A percentile compares a stretch with the other conserved stretches of the same genome.
Evolutionary conservation across 2,888 invertebrate genomes (phyloP).

Genomic region (Lacanobia oleracea): DNA sequence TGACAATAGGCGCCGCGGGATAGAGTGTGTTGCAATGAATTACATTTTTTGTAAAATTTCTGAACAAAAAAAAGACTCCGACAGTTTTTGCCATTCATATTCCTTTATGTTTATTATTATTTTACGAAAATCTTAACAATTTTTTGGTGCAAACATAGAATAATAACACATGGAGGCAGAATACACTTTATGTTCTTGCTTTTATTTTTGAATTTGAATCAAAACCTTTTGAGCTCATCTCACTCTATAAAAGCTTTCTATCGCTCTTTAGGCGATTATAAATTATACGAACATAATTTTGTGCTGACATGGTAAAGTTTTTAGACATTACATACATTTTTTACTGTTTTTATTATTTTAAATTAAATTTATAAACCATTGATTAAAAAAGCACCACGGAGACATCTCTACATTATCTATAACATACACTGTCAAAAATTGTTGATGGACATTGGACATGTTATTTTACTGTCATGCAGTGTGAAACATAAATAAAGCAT

Average conservation of each 20-base stretch:
- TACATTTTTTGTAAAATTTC: too few relatives aligned
- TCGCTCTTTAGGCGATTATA: background rate
- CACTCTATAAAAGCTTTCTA: background rate
- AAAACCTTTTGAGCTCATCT: background rate
- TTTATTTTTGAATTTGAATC: background rate
- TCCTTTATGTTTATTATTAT: background rate
- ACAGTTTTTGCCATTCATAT: background rate
- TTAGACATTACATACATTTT: fast-evolving
- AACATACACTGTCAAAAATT: slow-evolving; percentile 83
- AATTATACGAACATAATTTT: background rate
- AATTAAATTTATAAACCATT: slow-evolving; percentile 13
- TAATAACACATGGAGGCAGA: slow-evolving; percentile 3
- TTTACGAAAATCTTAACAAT: background rate
- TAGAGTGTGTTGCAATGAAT: too few relatives aligned
- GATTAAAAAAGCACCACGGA: slow-evolving; percentile 15
- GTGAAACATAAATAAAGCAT: slow-evolving; percentile 90
- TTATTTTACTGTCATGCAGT: slow-evolving; percentile 90
- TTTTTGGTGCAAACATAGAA: background rate
- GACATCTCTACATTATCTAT: slow-evolving; percentile 63
- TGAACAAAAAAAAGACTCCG: background rate
- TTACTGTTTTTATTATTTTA: background rate
- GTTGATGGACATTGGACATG: slow-evolving; percentile 89
- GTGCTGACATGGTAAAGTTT: background rate
- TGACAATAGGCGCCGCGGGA: too few relatives aligned
- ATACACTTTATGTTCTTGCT: slow-evolving; percentile 3